These are phyloP conservation scores for Temnothorax ravouxi DNA, from an alignment of 2,888 invertebrate species.

Conservation along the genomic window DNA sequence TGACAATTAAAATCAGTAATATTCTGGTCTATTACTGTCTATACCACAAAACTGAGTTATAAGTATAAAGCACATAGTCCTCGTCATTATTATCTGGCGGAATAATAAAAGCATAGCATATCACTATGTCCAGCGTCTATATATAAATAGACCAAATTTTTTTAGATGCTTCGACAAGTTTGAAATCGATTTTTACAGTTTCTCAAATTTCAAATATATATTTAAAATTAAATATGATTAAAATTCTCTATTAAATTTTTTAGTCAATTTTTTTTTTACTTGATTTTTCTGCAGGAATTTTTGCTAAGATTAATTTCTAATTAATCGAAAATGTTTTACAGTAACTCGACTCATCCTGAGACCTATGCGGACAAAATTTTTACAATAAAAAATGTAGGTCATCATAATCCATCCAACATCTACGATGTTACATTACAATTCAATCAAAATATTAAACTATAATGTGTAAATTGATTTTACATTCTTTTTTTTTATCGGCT, in stretches of 20 bases:
- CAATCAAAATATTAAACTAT: background rate
- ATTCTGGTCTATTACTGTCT: background rate
- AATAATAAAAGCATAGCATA: background rate
- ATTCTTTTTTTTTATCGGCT: background rate
- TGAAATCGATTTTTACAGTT: background rate
- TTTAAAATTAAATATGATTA: conserved; percentile 5
- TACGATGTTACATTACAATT: background rate
- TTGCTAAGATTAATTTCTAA: background rate
- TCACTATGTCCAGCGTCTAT: background rate
- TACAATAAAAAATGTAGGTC: background rate
- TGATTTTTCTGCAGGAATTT: background rate
- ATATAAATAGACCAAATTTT: conserved; percentile 2
- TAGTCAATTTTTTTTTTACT: background rate
- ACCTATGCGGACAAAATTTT: background rate
- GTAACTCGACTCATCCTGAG: background rate
- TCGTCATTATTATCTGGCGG: background rate
- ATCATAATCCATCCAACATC: background rate
- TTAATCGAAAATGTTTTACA: background rate
- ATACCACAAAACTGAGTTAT: background rate
- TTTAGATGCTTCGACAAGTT: background rate
- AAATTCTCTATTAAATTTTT: background rate
- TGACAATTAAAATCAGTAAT: conserved; percentile 1
- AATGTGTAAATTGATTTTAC: background rate
- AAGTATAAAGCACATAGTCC: background rate
- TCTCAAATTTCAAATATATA: background rate